Percentiles rank a stretch among this genome's conserved stretches.
Conservation (phyloP, 2,113 vertebrate species). For the Cathartes aura region DNA sequence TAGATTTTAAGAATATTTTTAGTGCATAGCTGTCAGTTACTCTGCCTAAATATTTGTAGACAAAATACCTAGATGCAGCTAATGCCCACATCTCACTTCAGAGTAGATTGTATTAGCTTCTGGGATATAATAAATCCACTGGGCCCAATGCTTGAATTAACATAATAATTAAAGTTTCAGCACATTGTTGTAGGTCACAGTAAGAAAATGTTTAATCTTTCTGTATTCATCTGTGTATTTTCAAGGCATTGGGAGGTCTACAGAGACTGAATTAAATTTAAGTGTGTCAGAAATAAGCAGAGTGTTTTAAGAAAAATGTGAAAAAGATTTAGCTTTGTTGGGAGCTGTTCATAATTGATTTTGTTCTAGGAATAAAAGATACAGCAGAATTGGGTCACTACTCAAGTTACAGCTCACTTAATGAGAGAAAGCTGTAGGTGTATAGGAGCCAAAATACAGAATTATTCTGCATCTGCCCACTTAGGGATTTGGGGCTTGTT, state of each 20-base stretch:
- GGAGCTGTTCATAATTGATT: constrained; percentile 15
- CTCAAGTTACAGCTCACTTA: constrained; percentile 9
- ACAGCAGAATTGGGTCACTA: constrained; percentile 9
- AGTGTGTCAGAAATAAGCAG: constrained; percentile 23
- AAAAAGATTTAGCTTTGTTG: constrained; percentile 49
- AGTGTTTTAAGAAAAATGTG: constrained; percentile 34
- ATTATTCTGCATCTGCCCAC: not conserved
- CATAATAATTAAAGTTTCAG: constrained; percentile 71
- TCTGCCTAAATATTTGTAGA: not conserved
- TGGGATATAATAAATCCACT: constrained; percentile 39
- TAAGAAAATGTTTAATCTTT: constrained; percentile 67
- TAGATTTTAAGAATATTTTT: not conserved
- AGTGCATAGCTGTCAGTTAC: not conserved
- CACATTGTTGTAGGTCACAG: constrained; percentile 54
- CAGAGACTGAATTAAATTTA: constrained; percentile 37
- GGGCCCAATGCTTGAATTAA: constrained; percentile 54
- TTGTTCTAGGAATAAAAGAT: constrained; percentile 40
- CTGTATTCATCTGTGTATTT: constrained; percentile 58
- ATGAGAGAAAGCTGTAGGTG: not conserved
- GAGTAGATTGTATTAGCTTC: constrained; percentile 33
- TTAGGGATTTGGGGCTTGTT: not conserved
- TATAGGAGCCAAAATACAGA: constrained; percentile 14
- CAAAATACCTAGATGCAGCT: not conserved
- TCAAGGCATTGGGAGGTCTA: constrained; percentile 15
- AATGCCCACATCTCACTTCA: not conserved